Conservation (phyloP, 2,113 vertebrate species). For the Microtus ochrogaster region DNA sequence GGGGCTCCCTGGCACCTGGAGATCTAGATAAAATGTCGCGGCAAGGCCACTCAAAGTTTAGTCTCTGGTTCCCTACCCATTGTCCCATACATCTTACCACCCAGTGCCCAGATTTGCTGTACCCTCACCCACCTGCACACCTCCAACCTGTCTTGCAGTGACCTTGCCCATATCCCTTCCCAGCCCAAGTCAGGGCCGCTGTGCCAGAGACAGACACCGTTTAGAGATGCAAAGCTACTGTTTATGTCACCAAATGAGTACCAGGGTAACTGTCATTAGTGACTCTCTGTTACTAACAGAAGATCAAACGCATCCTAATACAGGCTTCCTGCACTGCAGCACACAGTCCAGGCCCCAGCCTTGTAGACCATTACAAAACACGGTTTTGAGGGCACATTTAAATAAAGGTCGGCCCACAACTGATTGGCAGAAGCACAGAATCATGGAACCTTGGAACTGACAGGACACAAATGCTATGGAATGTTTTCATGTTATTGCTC, state of each 20-base stretch:
- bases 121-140: no score
- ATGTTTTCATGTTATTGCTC: slow-evolving; percentile 7
- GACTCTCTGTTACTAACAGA: neutral
- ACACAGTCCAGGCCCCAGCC: neutral
- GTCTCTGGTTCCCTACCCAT: neutral
- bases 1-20: neutral
- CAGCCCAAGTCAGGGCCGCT: neutral
- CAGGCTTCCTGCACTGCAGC: neutral
- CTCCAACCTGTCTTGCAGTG: neutral
- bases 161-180: neutral
- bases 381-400: neutral
- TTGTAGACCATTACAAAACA: neutral
- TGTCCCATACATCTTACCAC: neutral
- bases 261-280: neutral
- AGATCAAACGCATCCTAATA: neutral
- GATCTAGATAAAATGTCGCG: neutral
- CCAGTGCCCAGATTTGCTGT: neutral
- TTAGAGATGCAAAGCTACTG: neutral
- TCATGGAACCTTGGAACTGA: neutral
- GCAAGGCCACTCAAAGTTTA: neutral
- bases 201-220: neutral
- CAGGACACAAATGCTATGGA: neutral
- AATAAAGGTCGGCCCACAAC: slow-evolving; percentile 23
- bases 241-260: neutral
- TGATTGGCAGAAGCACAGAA: slow-evolving; percentile 21